Conservation (phyloP, 2,113 vertebrate species). For the Platysteira castanea region DNA sequence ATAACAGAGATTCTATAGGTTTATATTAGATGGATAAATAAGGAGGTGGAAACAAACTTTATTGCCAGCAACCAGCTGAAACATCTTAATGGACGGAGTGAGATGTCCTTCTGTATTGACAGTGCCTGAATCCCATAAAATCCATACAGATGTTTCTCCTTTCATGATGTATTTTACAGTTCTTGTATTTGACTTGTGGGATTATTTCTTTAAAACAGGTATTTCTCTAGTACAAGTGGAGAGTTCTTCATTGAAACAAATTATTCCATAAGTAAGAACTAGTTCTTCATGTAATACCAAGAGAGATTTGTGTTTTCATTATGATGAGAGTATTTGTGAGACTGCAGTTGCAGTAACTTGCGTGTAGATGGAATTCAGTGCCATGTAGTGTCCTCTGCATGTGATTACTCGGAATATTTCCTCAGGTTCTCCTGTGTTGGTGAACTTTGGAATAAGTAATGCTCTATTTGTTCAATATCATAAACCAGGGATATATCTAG, state of each 20-base stretch:
- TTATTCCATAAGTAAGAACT: not conserved
- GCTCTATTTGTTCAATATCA: rapidly evolving
- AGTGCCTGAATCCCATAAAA: not conserved
- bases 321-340: not conserved
- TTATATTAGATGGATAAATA: not conserved
- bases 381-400: rapidly evolving
- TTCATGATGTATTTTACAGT: not conserved
- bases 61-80: not conserved
- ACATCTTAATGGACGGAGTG: not conserved
- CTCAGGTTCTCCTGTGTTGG: not conserved
- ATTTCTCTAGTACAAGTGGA: not conserved
- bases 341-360: not conserved
- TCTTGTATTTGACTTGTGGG: not conserved
- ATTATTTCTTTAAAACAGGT: not conserved
- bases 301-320: not conserved
- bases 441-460: not conserved
- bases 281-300: rapidly evolving
- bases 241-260: not conserved
- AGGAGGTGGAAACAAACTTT: not conserved
- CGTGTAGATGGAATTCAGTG: not conserved
- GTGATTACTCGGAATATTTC: not conserved
- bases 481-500: not conserved
- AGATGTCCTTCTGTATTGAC: not conserved
- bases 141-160: not conserved
- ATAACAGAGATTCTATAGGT: not conserved